These are phyloP conservation scores for Pungitius pungitius DNA, from an alignment of 2,113 vertebrate species.

Conservation along the genomic window DNA sequence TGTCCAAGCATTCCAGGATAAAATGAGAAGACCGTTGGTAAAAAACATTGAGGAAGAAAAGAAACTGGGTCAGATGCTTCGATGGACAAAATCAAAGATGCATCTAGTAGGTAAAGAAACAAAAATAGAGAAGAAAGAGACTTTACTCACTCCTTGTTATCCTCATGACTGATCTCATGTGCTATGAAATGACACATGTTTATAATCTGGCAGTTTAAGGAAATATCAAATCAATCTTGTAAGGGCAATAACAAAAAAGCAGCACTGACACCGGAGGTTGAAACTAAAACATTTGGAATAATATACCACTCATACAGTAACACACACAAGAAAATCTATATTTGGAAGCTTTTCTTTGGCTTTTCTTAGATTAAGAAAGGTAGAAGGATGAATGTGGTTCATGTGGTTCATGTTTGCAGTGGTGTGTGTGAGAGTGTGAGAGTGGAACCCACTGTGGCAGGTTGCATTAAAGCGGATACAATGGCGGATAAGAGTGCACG, in stretches of 20 bases:
- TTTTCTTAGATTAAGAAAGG: too few relatives aligned
- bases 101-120: too few relatives aligned
- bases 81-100: too few relatives aligned
- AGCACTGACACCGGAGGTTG: background rate
- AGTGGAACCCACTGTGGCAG: slow-evolving; percentile 26
- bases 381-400: slow-evolving; percentile 6
- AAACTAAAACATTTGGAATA: background rate
- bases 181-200: slow-evolving; percentile 24
- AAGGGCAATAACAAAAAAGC: background rate
- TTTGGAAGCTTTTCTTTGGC: background rate
- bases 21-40: slow-evolving; percentile 25
- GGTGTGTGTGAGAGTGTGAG: background rate
- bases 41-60: slow-evolving; percentile 35
- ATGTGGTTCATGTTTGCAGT: slow-evolving; percentile 4
- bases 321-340: background rate
- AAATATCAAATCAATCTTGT: background rate
- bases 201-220: background rate
- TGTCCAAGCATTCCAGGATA: background rate
- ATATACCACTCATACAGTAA: background rate
- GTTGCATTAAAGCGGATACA: slow-evolving; percentile 57
- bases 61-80: slow-evolving; percentile 51
- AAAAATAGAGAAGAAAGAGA: slow-evolving; percentile 8
- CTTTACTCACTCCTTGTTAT: slow-evolving; percentile 10
- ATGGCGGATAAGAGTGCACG: slow-evolving; percentile 18
- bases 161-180: slow-evolving; percentile 19